Conservation (phyloP, 2,113 vertebrate genomes). For the Bombycilla garrulus region DNA sequence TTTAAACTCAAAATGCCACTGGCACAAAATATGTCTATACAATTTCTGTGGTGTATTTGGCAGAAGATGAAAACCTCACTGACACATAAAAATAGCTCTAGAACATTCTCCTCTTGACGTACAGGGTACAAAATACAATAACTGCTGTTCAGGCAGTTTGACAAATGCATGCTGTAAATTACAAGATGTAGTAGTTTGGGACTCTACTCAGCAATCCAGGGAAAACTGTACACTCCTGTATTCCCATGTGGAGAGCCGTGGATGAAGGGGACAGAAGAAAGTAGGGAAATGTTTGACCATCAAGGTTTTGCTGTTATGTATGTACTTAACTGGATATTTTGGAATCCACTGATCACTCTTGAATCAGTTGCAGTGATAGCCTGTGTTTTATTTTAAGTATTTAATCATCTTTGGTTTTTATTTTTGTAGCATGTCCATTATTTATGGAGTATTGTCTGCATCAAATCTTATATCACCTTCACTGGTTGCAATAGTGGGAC, state of each 20-base stretch:
- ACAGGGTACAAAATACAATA: background rate
- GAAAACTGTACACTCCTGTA: background rate
- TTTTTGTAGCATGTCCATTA: constrained; percentile 88
- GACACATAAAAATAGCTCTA: background rate
- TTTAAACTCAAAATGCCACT: background rate
- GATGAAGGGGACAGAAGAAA: background rate
- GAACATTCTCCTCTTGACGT: background rate
- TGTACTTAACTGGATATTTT: background rate
- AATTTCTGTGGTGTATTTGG: background rate
- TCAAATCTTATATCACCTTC: constrained; percentile 94
- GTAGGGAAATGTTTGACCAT: background rate
- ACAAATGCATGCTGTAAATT: background rate
- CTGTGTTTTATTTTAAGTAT: background rate
- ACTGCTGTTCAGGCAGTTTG: background rate
- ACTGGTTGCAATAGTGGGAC: constrained; percentile 87
- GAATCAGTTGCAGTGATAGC: background rate
- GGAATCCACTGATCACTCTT: background rate
- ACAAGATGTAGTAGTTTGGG: background rate
- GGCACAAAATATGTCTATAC: background rate
- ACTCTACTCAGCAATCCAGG: background rate
- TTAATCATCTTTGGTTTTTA: background rate
- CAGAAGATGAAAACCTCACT: background rate
- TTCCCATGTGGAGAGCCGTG: accelerated
- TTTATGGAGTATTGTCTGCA: constrained; percentile 94
- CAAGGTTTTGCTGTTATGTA: background rate